Evolutionary conservation across 2,888 invertebrate genomes (phyloP), one percentile per base, ranked within the genome.

Genomic region (Hyposoter dolosus): DNA sequence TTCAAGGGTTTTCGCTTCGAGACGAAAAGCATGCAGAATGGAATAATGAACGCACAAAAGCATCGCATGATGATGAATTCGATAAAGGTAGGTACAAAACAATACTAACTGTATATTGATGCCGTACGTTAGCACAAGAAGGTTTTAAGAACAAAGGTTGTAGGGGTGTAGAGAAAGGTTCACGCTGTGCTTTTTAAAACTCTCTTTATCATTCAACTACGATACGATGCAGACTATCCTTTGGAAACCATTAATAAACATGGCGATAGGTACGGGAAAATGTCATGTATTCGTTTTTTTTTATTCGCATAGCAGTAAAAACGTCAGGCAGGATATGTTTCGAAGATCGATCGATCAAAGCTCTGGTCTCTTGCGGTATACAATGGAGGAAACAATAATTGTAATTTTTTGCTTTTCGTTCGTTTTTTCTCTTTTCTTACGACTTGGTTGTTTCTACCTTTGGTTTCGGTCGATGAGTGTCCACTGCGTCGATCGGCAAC

Each of bases 401-500:
- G 35, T 47, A 43, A 79, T 60, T 15, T 56, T 83, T 81, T n/a
- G 6, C 19, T n/a, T 47, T 82, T 40, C 63, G 45, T 76, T 45
- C 50, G 65, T 72, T 35, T 77, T 60, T 72, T 43, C 47, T 88
- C 74, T 78, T 79, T 80, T 68, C 88, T 90, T 89, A 89, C 88
- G 90, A 91, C 88, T 90, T 86, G 87, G 89, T 92, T 88, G 88
- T 89, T 89, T 93, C 93, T 95, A 97, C 97, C 95, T 95, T 95
- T 90, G 99, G 99, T 95, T 98, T 99, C 82, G 98, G 96, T 75
- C 99, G 96, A 95, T 99, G 99, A 76, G 99, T 99, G 94, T 99
- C 98, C 83, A 99, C 99, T 86, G 99, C 99, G 83, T 97, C 97
- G 78, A 99, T 97, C 60, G 98, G 97, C 89, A 99, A 95, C 92